These are phyloP conservation scores for Drosophila ananassae DNA, from an alignment of 1,140 invertebrate genomes.

Conservation along the genomic window DNA sequence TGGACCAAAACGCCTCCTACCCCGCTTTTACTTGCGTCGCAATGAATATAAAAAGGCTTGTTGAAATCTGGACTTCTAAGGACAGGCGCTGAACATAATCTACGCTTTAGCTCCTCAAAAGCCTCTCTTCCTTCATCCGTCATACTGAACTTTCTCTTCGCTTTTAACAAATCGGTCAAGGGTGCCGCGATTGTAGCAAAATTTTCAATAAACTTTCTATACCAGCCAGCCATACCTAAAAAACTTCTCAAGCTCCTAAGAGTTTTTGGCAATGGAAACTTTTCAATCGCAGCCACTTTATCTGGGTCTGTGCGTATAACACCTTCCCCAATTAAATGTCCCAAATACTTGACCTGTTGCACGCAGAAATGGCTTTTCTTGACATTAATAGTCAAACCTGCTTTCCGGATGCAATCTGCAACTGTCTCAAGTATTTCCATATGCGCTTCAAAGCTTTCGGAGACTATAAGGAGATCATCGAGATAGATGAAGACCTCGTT, in stretches of 20 bases:
- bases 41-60: neutral
- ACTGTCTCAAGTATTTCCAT: neutral
- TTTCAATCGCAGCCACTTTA: constrained; percentile 1
- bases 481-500: constrained; percentile 7
- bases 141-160: neutral
- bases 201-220: neutral
- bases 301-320: constrained; percentile 11
- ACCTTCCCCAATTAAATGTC: constrained; percentile 10
- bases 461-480: neutral
- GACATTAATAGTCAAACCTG: too few species aligned
- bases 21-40: neutral
- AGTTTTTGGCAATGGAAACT: constrained; percentile 6
- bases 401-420: neutral
- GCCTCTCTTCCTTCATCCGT: neutral
- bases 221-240: neutral
- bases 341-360: neutral
- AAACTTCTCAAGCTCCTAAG: neutral
- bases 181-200: neutral
- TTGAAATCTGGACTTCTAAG: neutral
- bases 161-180: neutral
- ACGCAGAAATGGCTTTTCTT: too few species aligned
- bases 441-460: constrained; percentile 2
- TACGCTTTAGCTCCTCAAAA: neutral
- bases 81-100: neutral
- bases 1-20: neutral